Base-by-base conservation (phyloP, 1,140 invertebrate genomes). In the Aphis gossypii region DNA sequence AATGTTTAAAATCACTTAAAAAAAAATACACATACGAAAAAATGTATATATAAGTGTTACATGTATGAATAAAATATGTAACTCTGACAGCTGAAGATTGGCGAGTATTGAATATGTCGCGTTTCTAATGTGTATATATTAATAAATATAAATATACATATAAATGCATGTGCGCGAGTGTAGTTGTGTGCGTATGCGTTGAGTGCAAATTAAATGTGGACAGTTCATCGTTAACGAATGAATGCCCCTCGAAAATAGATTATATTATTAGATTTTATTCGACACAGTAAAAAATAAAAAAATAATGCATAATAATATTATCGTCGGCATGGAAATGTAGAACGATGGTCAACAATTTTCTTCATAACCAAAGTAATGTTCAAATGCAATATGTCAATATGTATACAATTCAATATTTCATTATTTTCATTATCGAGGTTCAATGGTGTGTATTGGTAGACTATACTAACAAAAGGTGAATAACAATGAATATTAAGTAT, bases 361-460 rank as follows among this genome's bases (percentile, higher is more conserved):
- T 54, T 89, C n/a, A 89, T 38, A n/a, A 20, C 23, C 87, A 54
- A 54, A 48, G 54, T 30, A 46, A 46, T 35, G n/a, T 54, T 89
- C 18, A 25, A 89, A 89, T 89, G 11, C 41, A n/a, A n/a, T 30
- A 84, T 30, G 41, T 0, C 44, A 11, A 44, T 41, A 30, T 5
- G 35, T 20, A 21, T 35, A 88, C 20, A 41, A 51, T 35, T 51
- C 41, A 30, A 46, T 87, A 87, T 87, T 46, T 30, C 86, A 51
- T 88, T 88, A 48, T 51, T 48, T 88, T 88, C 46, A 48, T 88
- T 88, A 88, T 51, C 44, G 35, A 88, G 46, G 86, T 48, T 87
- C 30, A 38, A 87, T n/a, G 14, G 30, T 86, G 25, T 86, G 25
- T 20, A 11, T 48, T 60, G 30, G 30, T 60, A 25, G 56, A 60